Base-by-base conservation (phyloP, 2,113 vertebrate species). In the Rhynchomys soricoides region DNA sequence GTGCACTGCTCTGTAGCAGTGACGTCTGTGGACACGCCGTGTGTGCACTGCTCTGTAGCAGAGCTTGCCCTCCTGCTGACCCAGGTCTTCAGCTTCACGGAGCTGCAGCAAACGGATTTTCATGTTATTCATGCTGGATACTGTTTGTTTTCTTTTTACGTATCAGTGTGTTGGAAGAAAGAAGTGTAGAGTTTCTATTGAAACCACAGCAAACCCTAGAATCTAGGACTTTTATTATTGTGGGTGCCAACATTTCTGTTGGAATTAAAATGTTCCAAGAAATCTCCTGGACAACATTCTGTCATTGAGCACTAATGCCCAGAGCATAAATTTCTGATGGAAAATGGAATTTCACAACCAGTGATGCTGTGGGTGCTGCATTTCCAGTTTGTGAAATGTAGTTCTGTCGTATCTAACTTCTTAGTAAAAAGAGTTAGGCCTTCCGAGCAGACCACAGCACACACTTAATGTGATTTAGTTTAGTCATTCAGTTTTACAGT, bases 81-180 rank as follows among this genome's bases (percentile, higher is more conserved):
- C 93, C 31, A 70, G 0, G 5, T 83, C 91, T 95, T 90, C 48
- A 26, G 2, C 93, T 82, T 94, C 91, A 78, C 37, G 19, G 9
- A 86, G 34, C 75, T 75, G 12, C 71, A 94, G 24, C 71, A 86
- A 85, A n/a, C 81, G 73, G 74, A 90, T 94, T 91, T 96, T 83
- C 40, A 17, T 82, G 26, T 70, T 91, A 59, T 50, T 96, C 62
- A 9, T 93, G 37, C 73, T 37, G 0, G 11, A 4, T 45, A 48
- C 8, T 45, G 17, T 24, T 90, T 94, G 34, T 91, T 94, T 95
- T 90, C 83, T 94, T 97, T 96, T 89, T 79, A 89, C 93, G 71
- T 66, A 82, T 78, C n/a, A 66, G 52, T 22, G 77, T 66, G 4
- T 50, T 97, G 81, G 94, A 95, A 73, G 50, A 75, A 71, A 93